Percentiles rank a stretch among this genome's conserved stretches.
Evolutionary conservation across 2,113 vertebrate genomes (phyloP).

Genomic region (Pogonocichla stellata): DNA sequence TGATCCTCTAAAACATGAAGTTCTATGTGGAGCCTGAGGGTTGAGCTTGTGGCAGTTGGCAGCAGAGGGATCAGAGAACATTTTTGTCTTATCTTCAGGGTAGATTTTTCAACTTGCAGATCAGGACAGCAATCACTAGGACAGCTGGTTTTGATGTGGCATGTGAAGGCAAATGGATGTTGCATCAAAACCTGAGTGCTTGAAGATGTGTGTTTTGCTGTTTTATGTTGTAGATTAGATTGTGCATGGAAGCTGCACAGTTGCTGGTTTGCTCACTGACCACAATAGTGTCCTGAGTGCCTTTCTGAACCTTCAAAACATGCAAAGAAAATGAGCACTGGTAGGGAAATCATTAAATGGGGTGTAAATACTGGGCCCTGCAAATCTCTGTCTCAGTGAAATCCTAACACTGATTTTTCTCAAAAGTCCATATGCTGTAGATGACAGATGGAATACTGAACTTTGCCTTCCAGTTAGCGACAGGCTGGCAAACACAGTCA

Average conservation of each 20-base stretch:
- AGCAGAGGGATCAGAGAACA: background rate
- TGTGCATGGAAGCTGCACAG: background rate
- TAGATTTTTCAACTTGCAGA: background rate
- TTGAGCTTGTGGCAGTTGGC: background rate
- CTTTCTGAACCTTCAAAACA: background rate
- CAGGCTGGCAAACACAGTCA: background rate
- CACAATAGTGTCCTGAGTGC: background rate
- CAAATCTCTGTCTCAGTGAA: background rate
- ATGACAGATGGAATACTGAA: background rate
- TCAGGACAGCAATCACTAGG: background rate
- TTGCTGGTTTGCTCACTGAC: background rate
- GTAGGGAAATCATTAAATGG: background rate
- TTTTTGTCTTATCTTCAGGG: background rate
- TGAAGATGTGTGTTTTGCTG: background rate
- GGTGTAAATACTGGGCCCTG: background rate
- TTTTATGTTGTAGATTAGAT: background rate
- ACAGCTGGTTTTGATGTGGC: background rate
- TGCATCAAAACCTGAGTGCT: background rate
- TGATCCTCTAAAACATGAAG: fast-evolving
- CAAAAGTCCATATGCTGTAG: background rate
- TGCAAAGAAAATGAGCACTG: background rate
- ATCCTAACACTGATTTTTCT: background rate
- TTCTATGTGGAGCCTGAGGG: background rate
- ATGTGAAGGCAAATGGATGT: background rate
- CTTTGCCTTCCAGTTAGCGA: background rate